A percentile compares a stretch with the other conserved stretches of the same genome.
Conservation (phyloP, 2,888 invertebrate genomes). For the Xylophagus ater region DNA sequence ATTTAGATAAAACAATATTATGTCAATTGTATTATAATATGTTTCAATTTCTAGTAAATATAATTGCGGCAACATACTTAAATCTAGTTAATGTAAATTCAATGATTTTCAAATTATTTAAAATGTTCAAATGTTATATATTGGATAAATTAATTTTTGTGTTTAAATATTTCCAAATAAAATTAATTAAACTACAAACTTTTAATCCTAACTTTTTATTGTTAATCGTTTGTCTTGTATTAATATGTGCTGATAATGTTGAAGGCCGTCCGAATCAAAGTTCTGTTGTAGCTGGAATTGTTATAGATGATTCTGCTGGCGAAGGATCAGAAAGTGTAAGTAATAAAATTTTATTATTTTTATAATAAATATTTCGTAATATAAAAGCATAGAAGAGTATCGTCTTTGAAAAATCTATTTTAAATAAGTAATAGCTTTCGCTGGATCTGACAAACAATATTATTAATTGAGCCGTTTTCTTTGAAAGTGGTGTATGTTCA, state of each 20-base stretch:
- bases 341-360: background rate
- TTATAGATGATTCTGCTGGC: slow-evolving; percentile 4
- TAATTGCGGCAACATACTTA: background rate
- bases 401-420: background rate
- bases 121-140: background rate
- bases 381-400: no score
- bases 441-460: no score
- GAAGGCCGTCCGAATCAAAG: slow-evolving; percentile 34
- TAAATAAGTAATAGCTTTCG: background rate
- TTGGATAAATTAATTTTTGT: background rate
- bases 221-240: slow-evolving; percentile 15
- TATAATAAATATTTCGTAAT: no score
- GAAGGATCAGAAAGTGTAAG: slow-evolving; percentile 13
- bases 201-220: slow-evolving; percentile 20
- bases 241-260: slow-evolving; percentile 24
- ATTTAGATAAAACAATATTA: background rate
- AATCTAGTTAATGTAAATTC: background rate
- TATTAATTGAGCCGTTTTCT: no score
- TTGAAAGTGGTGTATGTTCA: no score
- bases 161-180: background rate
- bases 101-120: background rate
- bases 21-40: background rate
- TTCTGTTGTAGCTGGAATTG: slow-evolving; percentile 11
- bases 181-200: background rate
- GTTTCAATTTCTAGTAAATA: background rate